Percentiles rank a stretch among this genome's conserved stretches.
phyloP scores from a whole-genome alignment of 2,113 vertebrate species.

The Antechinus stuartii region DNA sequence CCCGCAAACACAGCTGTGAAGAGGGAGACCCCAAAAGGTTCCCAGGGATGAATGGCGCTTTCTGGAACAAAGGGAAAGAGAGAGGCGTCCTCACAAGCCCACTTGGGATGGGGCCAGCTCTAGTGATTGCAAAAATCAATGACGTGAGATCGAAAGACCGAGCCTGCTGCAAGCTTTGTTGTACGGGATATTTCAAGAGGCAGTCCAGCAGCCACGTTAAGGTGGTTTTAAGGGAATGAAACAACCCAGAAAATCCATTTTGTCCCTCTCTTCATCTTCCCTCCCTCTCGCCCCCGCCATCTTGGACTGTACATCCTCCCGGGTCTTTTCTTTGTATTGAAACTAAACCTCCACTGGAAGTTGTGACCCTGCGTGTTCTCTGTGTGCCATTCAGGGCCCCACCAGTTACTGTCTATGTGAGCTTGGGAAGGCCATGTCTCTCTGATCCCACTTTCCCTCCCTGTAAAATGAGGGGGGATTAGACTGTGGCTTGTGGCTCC shows the following conservation, averaged over 20 bases:
- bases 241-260: not conserved
- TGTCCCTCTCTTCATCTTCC: not conserved
- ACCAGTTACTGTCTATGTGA: not conserved
- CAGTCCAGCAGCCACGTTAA: not conserved
- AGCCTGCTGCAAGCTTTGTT: slow-evolving; percentile 10
- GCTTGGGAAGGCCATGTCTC: not conserved
- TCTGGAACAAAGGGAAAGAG: not conserved
- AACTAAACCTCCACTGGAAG: not conserved
- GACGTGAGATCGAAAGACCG: not conserved
- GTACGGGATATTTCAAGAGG: slow-evolving; percentile 9
- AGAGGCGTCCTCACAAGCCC: slow-evolving; percentile 14
- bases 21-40: slow-evolving; percentile 67
- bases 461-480: not conserved
- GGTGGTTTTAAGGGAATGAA: slow-evolving; percentile 54
- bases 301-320: not conserved
- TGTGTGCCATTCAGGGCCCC: slow-evolving; percentile 18
- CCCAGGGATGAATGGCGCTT: slow-evolving; percentile 74
- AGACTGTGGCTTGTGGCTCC: not conserved
- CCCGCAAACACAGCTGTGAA: slow-evolving; percentile 72
- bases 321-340: not conserved
- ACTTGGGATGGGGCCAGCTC: slow-evolving; percentile 31
- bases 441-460: not conserved
- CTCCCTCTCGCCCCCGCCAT: too few relatives aligned
- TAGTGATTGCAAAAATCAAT: slow-evolving; percentile 36
- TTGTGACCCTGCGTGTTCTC: not conserved